Evolutionary conservation across 2,797 vertebrate species (phyloP).

Genomic region (Pangasius larnaudii): DNA sequence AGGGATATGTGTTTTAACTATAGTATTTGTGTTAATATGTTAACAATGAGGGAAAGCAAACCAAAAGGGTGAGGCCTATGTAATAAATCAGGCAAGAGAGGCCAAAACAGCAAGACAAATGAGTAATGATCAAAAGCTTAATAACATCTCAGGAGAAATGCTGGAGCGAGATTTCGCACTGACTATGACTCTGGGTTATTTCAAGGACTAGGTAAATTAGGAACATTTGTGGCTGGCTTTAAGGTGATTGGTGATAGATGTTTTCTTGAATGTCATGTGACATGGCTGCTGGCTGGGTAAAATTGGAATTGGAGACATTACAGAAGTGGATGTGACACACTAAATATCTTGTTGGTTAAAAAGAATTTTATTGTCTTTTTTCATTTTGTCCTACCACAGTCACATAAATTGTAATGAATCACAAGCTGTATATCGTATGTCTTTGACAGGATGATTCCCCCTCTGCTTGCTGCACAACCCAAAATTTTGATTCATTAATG

Average conservation of each 20-base stretch:
- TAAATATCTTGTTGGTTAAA: not conserved
- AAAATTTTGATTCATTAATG: not conserved
- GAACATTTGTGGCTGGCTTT: not conserved
- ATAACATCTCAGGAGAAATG: not conserved
- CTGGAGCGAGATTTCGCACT: not conserved
- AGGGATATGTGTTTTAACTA: not conserved
- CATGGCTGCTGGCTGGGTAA: not conserved
- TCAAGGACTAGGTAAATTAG: not conserved
- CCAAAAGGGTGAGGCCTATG: not conserved
- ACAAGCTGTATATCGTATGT: not conserved
- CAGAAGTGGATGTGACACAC: not conserved
- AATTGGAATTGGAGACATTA: not conserved
- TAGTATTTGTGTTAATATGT: not conserved
- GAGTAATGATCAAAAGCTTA: not conserved
- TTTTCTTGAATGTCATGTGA: not conserved
- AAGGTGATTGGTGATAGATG: not conserved
- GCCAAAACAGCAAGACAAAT: not conserved
- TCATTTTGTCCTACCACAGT: not conserved
- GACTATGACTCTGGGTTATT: not conserved
- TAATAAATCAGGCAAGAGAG: not conserved
- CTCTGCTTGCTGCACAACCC: not conserved
- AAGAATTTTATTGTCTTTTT: not conserved
- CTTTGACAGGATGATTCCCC: not conserved
- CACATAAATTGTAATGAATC: not conserved
- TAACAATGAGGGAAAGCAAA: not conserved